Evolutionary conservation across 1,140 invertebrate species (phyloP).

Genomic region (Apocrypta bakeri): DNA sequence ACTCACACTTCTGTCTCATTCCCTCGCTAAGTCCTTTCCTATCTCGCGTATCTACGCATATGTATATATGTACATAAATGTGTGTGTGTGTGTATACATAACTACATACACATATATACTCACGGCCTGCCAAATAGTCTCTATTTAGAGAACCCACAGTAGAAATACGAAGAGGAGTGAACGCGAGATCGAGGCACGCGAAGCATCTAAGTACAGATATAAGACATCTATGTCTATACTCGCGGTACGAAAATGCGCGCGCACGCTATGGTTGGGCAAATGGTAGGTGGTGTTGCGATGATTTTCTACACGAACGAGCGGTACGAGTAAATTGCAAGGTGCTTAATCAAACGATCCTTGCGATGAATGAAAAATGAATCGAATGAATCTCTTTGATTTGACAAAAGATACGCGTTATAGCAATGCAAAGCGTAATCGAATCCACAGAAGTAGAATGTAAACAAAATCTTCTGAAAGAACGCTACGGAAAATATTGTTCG

Average conservation of each 20-base stretch:
- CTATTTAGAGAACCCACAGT: not conserved
- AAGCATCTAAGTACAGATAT: not conserved
- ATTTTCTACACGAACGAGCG: not conserved
- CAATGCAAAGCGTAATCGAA: too few species aligned
- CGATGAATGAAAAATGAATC: not conserved
- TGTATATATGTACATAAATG: too few species aligned
- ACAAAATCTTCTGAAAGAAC: not conserved
- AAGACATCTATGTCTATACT: not conserved
- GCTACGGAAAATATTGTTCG: not conserved
- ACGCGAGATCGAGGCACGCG: constrained; percentile 1
- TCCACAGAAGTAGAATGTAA: not conserved
- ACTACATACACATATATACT: too few species aligned
- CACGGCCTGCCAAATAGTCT: not conserved
- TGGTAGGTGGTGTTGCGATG: not conserved
- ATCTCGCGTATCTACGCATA: too few species aligned
- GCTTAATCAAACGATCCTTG: not conserved
- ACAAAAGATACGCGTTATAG: not conserved
- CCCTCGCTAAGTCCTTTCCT: not conserved
- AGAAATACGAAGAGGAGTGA: not conserved
- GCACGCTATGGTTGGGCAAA: not conserved
- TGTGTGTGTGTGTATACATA: too few species aligned
- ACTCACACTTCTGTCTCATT: too few species aligned
- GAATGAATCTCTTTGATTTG: too few species aligned
- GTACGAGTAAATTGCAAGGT: too few species aligned
- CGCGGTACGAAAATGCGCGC: constrained; percentile 10